Evolutionary conservation across 2,797 vertebrate species (phyloP).

Genomic region (Sebastes goodei): DNA sequence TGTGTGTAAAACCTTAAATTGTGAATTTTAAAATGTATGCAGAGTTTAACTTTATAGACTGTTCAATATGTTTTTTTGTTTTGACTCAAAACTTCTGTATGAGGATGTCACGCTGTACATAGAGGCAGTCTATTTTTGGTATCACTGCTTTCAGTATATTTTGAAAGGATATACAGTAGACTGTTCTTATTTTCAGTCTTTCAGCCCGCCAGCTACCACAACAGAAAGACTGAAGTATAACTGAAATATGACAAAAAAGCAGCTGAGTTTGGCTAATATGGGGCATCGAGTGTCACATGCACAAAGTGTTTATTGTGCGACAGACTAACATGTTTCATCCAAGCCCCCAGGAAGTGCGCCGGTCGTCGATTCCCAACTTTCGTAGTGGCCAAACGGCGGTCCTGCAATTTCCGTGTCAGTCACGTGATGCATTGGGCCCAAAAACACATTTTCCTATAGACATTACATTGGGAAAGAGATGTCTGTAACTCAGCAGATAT

Average conservation of each 20-base stretch:
- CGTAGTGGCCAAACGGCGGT: no score
- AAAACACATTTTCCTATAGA: no score
- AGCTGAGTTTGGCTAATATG: background rate
- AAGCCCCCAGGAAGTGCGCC: no score
- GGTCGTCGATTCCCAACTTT: no score
- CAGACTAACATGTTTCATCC: no score
- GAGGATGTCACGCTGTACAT: background rate
- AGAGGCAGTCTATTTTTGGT: background rate
- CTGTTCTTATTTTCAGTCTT: background rate
- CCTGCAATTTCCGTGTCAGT: no score
- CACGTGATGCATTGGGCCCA: no score
- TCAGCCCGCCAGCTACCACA: background rate
- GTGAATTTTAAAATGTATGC: background rate
- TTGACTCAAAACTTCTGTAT: background rate
- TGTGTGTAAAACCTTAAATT: constrained; percentile 5
- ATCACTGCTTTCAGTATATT: background rate
- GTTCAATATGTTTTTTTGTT: background rate
- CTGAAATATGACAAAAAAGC: background rate
- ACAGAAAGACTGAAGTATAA: background rate
- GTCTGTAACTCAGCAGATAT: no score
- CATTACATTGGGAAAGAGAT: no score
- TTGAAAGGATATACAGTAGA: background rate
- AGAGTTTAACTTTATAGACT: background rate
- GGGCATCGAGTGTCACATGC: background rate
- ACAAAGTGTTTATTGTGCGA: background rate